Conservation (phyloP, 2,113 vertebrate genomes). For the Mirounga angustirostris region DNA sequence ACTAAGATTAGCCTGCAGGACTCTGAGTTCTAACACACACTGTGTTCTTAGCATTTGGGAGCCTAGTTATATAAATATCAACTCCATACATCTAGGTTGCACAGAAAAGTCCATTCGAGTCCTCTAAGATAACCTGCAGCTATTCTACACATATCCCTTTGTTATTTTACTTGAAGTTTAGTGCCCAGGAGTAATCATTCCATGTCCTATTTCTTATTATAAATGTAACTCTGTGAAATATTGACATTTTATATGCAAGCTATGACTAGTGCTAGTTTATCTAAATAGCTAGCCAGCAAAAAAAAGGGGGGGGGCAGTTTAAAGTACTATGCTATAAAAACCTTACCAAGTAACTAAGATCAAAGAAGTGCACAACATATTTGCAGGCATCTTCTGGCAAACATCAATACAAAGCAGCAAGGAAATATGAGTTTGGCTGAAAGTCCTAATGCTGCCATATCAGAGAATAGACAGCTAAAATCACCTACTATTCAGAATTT, state of each 20-base stretch:
- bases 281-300: neutral
- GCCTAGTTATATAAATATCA: constrained; percentile 41
- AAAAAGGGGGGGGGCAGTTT: neutral
- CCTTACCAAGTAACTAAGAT: constrained; percentile 16
- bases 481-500: neutral
- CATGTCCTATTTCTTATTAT: constrained; percentile 14
- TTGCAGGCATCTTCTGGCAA: neutral
- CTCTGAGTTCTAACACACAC: neutral
- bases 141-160: neutral
- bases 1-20: neutral
- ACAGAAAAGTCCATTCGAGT: constrained; percentile 57
- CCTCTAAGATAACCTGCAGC: constrained; percentile 56
- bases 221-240: constrained; percentile 27
- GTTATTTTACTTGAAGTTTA: constrained; percentile 61
- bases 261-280: constrained; percentile 13
- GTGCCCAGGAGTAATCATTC: constrained; percentile 43
- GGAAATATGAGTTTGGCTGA: neutral
- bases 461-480: neutral
- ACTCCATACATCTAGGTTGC: constrained; percentile 11
- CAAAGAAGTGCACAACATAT: neutral
- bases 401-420: neutral
- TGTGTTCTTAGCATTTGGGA: constrained; percentile 17
- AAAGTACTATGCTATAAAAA: neutral
- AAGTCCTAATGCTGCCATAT: neutral
- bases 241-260: constrained; percentile 51